phyloP scores from a whole-genome alignment of 2,113 vertebrate genomes.

The Brienomyrus brachyistius region DNA sequence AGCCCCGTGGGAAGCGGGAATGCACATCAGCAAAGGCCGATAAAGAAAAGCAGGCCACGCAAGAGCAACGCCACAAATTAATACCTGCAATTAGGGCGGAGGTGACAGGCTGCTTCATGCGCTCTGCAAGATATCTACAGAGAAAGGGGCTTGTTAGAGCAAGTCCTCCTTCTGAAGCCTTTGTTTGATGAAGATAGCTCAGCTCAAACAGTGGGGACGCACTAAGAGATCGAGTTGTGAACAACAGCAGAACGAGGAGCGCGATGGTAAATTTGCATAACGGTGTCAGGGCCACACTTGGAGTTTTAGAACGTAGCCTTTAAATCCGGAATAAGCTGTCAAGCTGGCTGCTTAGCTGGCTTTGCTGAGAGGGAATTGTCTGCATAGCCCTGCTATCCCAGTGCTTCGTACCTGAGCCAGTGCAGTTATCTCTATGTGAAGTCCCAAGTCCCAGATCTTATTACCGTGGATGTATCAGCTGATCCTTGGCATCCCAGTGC shows the following conservation, averaged over 20 bases:
- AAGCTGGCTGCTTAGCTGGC: neutral
- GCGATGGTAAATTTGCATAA: neutral
- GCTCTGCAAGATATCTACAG: neutral
- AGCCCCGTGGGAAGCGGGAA: too few species aligned
- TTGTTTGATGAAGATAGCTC: neutral
- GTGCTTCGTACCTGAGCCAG: neutral
- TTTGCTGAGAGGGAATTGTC: neutral
- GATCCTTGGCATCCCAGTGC: neutral
- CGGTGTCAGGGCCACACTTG: neutral
- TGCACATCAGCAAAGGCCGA: neutral
- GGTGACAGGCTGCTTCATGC: neutral
- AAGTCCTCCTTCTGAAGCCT: neutral
- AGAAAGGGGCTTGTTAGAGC: neutral
- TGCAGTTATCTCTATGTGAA: neutral
- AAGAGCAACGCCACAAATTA: neutral
- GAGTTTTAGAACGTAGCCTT: neutral
- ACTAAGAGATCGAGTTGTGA: neutral
- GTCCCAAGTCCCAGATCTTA: neutral
- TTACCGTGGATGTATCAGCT: neutral
- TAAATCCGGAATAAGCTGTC: neutral
- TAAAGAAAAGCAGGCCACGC: neutral
- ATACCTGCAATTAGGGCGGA: neutral
- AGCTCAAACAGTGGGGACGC: neutral
- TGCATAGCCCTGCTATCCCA: neutral
- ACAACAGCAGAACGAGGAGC: neutral